phyloP scores from a whole-genome alignment of 2,797 vertebrate species.

The Neomorphus geoffroyi region DNA sequence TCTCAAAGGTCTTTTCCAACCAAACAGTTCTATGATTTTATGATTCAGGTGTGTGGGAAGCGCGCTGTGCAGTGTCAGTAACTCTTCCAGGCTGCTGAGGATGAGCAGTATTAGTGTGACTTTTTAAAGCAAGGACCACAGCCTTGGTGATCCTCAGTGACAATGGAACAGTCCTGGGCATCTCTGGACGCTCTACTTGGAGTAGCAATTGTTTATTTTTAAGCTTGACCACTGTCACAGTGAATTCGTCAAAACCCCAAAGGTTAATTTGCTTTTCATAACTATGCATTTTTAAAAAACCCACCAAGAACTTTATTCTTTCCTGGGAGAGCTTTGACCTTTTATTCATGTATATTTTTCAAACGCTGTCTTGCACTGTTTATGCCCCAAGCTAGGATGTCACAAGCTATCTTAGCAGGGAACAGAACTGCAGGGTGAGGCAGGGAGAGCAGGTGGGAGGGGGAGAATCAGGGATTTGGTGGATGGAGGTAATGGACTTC shows the following conservation, averaged over 20 bases:
- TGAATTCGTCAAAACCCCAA: conserved; percentile 43
- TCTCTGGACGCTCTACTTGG: not conserved
- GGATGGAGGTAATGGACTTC: not conserved
- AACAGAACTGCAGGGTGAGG: not conserved
- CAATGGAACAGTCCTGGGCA: not conserved
- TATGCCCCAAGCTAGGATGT: conserved; percentile 61
- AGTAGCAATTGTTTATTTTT: conserved; percentile 20
- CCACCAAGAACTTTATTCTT: conserved; percentile 5
- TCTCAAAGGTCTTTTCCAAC: no score
- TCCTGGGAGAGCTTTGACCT: conserved; percentile 65
- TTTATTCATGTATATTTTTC: conserved; percentile 68
- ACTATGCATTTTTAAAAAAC: not conserved
- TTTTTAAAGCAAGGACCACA: not conserved
- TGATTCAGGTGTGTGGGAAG: no score
- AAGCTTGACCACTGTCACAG: conserved; percentile 35
- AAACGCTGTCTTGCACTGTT: conserved; percentile 40
- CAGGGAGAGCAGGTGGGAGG: conserved; percentile 42
- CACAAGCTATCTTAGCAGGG: conserved; percentile 41
- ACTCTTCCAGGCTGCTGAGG: not conserved
- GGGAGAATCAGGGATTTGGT: not conserved
- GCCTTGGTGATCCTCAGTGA: not conserved
- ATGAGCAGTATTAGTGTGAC: not conserved
- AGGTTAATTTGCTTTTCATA: conserved; percentile 68
- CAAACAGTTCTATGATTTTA: no score
- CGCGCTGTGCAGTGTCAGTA: not conserved